Percentiles rank a stretch among this genome's conserved stretches.
Conservation (phyloP, 2,797 vertebrate genomes). For the Alauda arvensis region DNA sequence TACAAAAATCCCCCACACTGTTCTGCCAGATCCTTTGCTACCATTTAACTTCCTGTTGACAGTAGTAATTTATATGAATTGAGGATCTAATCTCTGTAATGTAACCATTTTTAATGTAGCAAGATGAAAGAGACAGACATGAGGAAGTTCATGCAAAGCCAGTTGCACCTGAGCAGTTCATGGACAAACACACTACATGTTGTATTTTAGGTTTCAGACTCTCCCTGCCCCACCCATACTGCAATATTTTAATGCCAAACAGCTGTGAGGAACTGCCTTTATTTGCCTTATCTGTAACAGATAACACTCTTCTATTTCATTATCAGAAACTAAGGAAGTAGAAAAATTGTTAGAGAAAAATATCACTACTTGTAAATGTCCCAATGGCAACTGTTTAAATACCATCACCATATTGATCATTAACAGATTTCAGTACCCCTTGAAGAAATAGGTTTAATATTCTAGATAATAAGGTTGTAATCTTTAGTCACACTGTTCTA, state of each 20-base stretch:
- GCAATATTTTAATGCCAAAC: background rate
- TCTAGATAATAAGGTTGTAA: background rate
- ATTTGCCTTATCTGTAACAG: background rate
- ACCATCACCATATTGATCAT: background rate
- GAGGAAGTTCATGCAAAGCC: background rate
- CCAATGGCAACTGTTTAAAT: background rate
- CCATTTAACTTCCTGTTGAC: background rate
- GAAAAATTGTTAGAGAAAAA: background rate
- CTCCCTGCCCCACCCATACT: background rate
- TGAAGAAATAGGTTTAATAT: background rate
- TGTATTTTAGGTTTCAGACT: background rate
- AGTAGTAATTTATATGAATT: background rate
- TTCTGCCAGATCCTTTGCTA: background rate
- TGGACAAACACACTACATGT: background rate
- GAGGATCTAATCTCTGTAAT: background rate
- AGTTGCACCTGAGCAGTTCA: background rate
- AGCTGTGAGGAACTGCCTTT: background rate
- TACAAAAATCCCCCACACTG: background rate
- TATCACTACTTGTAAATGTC: background rate
- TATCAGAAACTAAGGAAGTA: background rate
- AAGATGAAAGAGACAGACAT: background rate
- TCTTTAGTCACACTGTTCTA: background rate
- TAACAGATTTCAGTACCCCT: background rate
- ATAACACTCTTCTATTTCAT: background rate
- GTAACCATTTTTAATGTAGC: background rate